These are phyloP conservation scores for Tragelaphus strepsiceros DNA, from an alignment of 2,113 vertebrate species.

Conservation along the genomic window DNA sequence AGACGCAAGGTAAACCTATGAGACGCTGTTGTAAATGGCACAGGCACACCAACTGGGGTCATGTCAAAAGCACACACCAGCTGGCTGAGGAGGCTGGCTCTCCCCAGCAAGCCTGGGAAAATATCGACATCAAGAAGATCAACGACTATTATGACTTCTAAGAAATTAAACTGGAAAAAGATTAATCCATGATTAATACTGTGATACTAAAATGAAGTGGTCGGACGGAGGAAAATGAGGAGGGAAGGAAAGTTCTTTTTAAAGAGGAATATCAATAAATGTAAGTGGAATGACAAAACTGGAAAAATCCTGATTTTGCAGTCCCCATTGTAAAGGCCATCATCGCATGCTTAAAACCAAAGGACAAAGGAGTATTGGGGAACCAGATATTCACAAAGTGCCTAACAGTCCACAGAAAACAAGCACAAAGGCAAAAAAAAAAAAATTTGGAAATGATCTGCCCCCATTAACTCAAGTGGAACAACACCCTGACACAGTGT, in stretches of 20 bases:
- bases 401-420: neutral
- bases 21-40: neutral
- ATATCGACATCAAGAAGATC: neutral
- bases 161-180: neutral
- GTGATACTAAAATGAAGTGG: neutral
- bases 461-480: neutral
- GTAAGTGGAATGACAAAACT: neutral
- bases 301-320: neutral
- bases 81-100: neutral
- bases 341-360: neutral
- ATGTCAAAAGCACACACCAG: neutral
- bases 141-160: neutral
- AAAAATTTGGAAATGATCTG: neutral
- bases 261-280: neutral
- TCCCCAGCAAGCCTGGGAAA: neutral
- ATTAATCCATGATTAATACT: neutral
- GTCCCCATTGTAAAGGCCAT: neutral
- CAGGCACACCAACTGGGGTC: neutral
- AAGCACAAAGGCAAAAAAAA: neutral
- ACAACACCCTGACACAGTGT: fast-evolving
- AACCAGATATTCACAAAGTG: neutral
- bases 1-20: neutral
- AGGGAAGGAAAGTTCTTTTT: neutral
- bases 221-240: neutral
- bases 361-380: neutral